These are phyloP conservation scores for Incurvaria masculella DNA, from an alignment of 2,888 invertebrate genomes.

Conservation along the genomic window DNA sequence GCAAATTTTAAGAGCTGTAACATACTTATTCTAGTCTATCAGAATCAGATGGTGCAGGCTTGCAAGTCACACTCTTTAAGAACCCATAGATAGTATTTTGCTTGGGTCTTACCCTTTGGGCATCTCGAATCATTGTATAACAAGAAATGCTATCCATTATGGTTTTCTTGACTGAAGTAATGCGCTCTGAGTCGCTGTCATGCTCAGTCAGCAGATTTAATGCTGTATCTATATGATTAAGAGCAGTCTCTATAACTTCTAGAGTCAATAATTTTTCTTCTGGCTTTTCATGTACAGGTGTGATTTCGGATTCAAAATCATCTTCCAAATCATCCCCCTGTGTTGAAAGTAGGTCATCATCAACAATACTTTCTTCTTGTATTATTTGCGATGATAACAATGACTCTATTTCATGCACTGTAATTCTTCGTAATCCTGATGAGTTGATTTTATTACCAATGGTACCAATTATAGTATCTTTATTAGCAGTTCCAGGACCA, in stretches of 20 bases:
- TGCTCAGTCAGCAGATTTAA: background rate
- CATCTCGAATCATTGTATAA: background rate
- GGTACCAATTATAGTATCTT: background rate
- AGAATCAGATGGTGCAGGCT: background rate
- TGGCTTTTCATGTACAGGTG: too few relatives aligned
- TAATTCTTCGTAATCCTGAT: background rate
- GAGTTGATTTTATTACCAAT: background rate
- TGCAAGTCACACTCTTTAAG: background rate
- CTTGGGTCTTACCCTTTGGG: background rate
- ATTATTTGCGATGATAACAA: background rate
- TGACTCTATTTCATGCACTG: background rate
- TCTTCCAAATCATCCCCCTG: too few relatives aligned
- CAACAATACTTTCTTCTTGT: too few relatives aligned
- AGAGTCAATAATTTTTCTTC: background rate
- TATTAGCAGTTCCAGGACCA: background rate
- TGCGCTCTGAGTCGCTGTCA: background rate
- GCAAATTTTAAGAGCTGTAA: too few relatives aligned
- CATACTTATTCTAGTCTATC: background rate
- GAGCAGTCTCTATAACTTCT: background rate
- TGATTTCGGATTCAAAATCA: too few relatives aligned
- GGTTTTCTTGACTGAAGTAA: background rate
- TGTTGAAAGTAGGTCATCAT: too few relatives aligned
- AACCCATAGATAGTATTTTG: background rate
- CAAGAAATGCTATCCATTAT: background rate
- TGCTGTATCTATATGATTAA: background rate